These are phyloP conservation scores for Acrossocheilus wenchowensis DNA, from an alignment of 2,797 vertebrate species.

Conservation along the genomic window DNA sequence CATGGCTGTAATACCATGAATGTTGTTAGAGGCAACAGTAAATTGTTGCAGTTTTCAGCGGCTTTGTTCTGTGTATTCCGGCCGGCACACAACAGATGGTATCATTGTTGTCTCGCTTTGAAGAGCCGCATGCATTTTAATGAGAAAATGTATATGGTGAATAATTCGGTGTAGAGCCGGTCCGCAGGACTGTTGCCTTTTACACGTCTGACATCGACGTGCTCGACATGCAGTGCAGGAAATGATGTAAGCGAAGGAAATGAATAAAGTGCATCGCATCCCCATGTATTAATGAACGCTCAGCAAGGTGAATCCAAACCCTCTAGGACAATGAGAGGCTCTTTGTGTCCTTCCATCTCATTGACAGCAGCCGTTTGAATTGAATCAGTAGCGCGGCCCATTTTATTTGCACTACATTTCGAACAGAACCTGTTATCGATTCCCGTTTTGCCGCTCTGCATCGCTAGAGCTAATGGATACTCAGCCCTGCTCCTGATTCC, in stretches of 20 bases:
- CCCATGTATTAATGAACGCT: constrained; percentile 58
- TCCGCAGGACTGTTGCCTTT: constrained; percentile 23
- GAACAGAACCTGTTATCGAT: constrained; percentile 72
- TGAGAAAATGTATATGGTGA: constrained; percentile 69
- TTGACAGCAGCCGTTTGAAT: constrained; percentile 61
- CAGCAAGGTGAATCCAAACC: constrained; percentile 52
- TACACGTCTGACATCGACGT: constrained; percentile 9
- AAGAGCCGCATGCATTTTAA: constrained; percentile 80
- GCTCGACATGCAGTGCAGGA: constrained; percentile 45
- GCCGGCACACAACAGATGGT: constrained; percentile 76
- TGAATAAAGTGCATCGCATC: constrained; percentile 34
- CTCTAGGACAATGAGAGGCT: constrained; percentile 49
- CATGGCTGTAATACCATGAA: constrained; percentile 61
- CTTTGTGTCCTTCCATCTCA: constrained; percentile 58
- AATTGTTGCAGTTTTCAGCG: constrained; percentile 57
- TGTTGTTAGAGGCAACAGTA: constrained; percentile 69
- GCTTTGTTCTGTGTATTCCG: constrained; percentile 60
- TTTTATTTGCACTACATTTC: constrained; percentile 64
- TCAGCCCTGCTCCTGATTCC: constrained; percentile 37
- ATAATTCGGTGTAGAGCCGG: constrained; percentile 48
- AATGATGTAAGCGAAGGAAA: constrained; percentile 41
- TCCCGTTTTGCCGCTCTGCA: constrained; percentile 69
- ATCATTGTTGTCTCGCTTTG: constrained; percentile 78
- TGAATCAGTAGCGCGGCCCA: constrained; percentile 58
- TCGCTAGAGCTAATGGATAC: constrained; percentile 72